Percentiles rank a stretch among this genome's conserved stretches.
Conservation (phyloP, 2,113 vertebrate genomes). For the Phrynosoma blainvillii region DNA sequence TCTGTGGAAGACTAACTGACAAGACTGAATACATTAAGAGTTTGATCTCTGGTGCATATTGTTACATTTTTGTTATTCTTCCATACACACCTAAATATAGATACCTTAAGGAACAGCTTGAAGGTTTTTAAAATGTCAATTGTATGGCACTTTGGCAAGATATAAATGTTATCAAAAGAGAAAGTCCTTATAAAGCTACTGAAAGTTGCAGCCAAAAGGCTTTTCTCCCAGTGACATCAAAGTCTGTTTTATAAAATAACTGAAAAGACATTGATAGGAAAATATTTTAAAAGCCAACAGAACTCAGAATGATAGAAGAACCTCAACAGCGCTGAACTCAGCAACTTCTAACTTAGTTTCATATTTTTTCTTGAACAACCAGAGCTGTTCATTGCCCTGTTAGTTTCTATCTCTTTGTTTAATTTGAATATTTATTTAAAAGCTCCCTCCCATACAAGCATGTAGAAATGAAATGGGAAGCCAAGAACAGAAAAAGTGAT, state of each 20-base stretch:
- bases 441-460: background rate
- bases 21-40: background rate
- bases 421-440: background rate
- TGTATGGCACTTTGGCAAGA: background rate
- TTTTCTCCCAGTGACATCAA: background rate
- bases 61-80: background rate
- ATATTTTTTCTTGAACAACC: background rate
- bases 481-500: background rate
- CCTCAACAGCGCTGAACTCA: background rate
- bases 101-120: background rate
- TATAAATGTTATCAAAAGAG: background rate
- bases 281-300: background rate
- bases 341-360: background rate
- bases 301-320: background rate
- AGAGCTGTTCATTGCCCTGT: background rate
- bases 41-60: background rate
- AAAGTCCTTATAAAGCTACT: background rate
- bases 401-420: background rate
- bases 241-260: constrained; percentile 7
- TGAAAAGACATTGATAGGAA: constrained; percentile 13
- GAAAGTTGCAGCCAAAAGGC: background rate
- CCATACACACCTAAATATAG: background rate
- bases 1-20: background rate
- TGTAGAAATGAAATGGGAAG: background rate
- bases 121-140: background rate